Conservation (phyloP, 2,113 vertebrate genomes). For the Zosterops pallidus region DNA sequence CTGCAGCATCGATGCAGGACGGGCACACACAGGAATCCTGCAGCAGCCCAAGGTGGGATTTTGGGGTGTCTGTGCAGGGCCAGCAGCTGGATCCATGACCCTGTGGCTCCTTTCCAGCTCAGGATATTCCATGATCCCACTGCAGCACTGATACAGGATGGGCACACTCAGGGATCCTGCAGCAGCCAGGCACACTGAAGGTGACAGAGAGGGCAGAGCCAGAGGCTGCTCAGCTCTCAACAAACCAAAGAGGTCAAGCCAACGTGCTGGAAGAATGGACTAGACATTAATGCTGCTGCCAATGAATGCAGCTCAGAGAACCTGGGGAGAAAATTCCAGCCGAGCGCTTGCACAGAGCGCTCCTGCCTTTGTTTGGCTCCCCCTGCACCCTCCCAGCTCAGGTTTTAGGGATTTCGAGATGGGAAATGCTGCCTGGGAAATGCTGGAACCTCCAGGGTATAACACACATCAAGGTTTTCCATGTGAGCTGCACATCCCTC, state of each 20-base stretch:
- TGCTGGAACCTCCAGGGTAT: background rate
- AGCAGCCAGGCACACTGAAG: fast-evolving
- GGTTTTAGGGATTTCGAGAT: background rate
- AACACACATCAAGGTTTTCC: background rate
- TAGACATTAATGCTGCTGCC: background rate
- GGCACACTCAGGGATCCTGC: fast-evolving
- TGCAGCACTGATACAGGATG: fast-evolving
- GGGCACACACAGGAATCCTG: fast-evolving
- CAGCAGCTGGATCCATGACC: background rate
- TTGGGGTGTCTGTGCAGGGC: background rate
- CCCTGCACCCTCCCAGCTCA: background rate
- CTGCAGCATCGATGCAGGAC: fast-evolving
- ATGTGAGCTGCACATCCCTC: background rate
- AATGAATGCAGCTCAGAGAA: background rate
- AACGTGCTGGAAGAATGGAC: background rate
- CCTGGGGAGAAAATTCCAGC: background rate
- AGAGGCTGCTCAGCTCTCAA: fast-evolving
- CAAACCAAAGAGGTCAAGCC: background rate
- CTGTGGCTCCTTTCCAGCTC: background rate
- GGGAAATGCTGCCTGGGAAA: background rate
- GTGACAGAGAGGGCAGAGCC: background rate
- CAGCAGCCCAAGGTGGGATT: background rate
- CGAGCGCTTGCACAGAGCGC: background rate
- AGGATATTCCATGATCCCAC: background rate
- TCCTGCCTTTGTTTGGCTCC: background rate